Conservation (phyloP, 2,797 vertebrate genomes). For the Crocodylus rhombifer region DNA sequence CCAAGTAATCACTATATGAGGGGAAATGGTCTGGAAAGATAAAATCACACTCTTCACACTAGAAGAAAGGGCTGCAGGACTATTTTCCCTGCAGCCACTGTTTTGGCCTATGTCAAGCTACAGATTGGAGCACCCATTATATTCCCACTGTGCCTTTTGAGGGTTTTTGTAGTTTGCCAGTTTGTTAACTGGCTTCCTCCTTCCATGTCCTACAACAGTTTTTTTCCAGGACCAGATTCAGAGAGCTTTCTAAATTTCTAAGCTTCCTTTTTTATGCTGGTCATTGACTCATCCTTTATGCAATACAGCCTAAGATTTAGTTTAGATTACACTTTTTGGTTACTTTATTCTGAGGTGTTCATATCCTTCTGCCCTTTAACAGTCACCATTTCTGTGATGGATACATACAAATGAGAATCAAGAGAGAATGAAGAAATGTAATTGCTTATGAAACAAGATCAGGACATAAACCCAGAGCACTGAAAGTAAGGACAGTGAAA, state of each 20-base stretch:
- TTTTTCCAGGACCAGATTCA: background rate
- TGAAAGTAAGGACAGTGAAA: background rate
- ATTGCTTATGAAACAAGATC: background rate
- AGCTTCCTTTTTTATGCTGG: background rate
- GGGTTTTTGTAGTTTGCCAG: constrained; percentile 8
- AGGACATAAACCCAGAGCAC: background rate
- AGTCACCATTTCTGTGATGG: background rate
- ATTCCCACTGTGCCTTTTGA: background rate
- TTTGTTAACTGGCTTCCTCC: background rate
- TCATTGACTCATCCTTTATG: background rate
- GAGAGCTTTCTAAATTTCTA: background rate
- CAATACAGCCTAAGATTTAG: background rate
- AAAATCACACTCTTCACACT: constrained; percentile 48
- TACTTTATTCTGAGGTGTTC: background rate
- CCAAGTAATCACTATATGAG: constrained; percentile 54
- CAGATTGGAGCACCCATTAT: constrained; percentile 36
- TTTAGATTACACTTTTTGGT: background rate
- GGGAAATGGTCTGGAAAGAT: constrained; percentile 61
- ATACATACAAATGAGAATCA: background rate
- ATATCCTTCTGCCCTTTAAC: background rate
- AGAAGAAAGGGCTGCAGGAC: constrained; percentile 19
- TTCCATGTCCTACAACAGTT: constrained; percentile 1
- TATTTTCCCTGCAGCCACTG: constrained; percentile 39
- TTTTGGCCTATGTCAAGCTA: background rate
- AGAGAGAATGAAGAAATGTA: background rate